A percentile compares a stretch with the other conserved stretches of the same genome.
These are phyloP conservation scores for Panurus biarmicus DNA, from an alignment of 2,113 vertebrate species.

Conservation along the genomic window DNA sequence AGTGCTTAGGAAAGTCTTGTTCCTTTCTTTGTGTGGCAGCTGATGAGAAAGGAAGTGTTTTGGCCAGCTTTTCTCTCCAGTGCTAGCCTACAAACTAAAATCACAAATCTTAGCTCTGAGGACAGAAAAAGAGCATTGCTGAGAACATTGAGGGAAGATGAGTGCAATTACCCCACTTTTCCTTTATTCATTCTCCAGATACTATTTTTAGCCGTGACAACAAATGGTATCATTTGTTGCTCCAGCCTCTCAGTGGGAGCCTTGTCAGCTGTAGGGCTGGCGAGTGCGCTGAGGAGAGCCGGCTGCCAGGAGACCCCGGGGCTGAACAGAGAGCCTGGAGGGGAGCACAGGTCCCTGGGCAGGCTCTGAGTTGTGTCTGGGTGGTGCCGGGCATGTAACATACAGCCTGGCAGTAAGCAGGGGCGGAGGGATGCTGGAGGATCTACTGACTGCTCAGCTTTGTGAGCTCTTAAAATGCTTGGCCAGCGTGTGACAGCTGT, in stretches of 20 bases:
- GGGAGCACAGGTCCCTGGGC: too few species aligned
- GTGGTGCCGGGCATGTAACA: rapidly evolving
- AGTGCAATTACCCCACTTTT: background rate
- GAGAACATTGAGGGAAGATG: background rate
- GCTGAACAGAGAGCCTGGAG: too few species aligned
- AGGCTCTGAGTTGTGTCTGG: background rate
- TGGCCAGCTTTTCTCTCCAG: background rate
- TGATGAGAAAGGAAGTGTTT: background rate
- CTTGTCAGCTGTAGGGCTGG: background rate
- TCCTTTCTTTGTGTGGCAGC: background rate
- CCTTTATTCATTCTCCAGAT: background rate
- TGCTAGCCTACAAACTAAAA: background rate
- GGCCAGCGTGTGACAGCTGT: background rate
- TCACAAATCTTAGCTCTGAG: background rate
- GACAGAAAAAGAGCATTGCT: background rate
- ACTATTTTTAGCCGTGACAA: background rate
- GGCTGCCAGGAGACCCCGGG: rapidly evolving
- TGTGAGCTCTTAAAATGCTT: background rate
- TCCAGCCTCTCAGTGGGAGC: background rate
- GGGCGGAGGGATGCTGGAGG: background rate
- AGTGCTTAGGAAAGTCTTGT: background rate
- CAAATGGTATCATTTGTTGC: slow-evolving; percentile 2
- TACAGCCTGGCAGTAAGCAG: background rate
- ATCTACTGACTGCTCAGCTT: background rate
- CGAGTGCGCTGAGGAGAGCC: background rate